A percentile compares a stretch with the other conserved stretches of the same genome.
Conservation (phyloP, 2,888 invertebrate genomes). For the Horisme vitalbata region DNA sequence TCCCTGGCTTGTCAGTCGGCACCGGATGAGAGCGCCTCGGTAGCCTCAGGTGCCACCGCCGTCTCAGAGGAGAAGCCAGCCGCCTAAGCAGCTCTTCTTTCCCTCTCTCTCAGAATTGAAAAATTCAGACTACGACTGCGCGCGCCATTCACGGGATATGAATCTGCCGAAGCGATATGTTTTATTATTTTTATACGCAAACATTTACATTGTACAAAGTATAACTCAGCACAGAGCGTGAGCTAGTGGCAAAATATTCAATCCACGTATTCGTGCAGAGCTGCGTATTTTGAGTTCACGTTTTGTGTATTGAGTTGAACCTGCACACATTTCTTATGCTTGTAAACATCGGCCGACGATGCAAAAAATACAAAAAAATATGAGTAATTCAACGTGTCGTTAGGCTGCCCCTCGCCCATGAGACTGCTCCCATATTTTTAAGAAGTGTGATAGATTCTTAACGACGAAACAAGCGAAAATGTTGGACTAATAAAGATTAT, state of each 20-base stretch:
- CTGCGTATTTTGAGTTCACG: slow-evolving; percentile 78
- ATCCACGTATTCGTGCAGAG: slow-evolving; percentile 37
- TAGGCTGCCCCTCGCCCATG: slow-evolving; percentile 63
- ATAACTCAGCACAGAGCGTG: slow-evolving; percentile 72
- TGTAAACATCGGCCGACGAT: slow-evolving; percentile 60
- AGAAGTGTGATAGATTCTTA: slow-evolving; percentile 51
- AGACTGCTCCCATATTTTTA: slow-evolving; percentile 76
- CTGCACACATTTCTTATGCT: slow-evolving; percentile 78
- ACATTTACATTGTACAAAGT: slow-evolving; percentile 76
- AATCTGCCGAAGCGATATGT: slow-evolving; percentile 69
- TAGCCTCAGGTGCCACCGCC: slow-evolving; percentile 86
- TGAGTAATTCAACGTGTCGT: slow-evolving; percentile 57
- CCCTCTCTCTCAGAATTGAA: neutral
- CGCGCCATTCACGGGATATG: slow-evolving; percentile 50
- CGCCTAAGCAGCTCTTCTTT: slow-evolving; percentile 62
- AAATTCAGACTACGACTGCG: slow-evolving; percentile 28
- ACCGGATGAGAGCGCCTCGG: slow-evolving; percentile 85
- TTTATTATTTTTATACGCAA: slow-evolving; percentile 78
- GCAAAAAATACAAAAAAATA: slow-evolving; percentile 61
- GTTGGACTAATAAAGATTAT: slow-evolving; percentile 69
- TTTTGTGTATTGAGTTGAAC: slow-evolving; percentile 72
- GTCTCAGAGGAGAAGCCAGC: slow-evolving; percentile 86
- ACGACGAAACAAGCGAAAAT: slow-evolving; percentile 67
- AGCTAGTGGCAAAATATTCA: slow-evolving; percentile 70
- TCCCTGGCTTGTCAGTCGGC: slow-evolving; percentile 86